Conservation (phyloP, 2,113 vertebrate genomes). For the Callithrix jacchus region DNA sequence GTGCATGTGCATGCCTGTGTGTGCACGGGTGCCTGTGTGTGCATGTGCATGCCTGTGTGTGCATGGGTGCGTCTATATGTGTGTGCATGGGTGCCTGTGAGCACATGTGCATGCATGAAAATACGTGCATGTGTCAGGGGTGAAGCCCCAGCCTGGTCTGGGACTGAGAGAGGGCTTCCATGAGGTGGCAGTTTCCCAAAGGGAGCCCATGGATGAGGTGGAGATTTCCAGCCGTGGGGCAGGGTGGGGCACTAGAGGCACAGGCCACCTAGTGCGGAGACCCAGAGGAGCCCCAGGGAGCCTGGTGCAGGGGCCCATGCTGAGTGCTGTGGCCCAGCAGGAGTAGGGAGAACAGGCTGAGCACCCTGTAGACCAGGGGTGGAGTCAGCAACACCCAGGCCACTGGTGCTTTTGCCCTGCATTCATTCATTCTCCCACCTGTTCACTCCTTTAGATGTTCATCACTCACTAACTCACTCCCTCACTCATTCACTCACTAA, state of each 20-base stretch:
- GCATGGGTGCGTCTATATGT: too few relatives aligned
- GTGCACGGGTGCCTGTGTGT: not conserved
- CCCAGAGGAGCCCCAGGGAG: not conserved
- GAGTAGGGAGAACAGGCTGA: not conserved
- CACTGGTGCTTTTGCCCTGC: rapidly evolving
- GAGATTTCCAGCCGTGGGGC: too few relatives aligned
- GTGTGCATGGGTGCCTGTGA: not conserved
- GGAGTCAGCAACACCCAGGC: too few relatives aligned
- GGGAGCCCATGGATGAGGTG: not conserved
- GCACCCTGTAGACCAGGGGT: too few relatives aligned
- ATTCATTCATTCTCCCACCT: not conserved
- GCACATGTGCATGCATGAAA: too few relatives aligned
- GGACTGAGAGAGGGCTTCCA: too few relatives aligned
- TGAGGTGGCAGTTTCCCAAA: too few relatives aligned
- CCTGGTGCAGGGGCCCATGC: too few relatives aligned
- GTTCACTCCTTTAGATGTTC: too few relatives aligned
- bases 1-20: too few relatives aligned
- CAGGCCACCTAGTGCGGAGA: not conserved
- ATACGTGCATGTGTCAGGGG: too few relatives aligned
- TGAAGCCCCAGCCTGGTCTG: not conserved
- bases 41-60: too few relatives aligned
- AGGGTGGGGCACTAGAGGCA: not conserved
- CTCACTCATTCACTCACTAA: not conserved
- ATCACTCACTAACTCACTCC: rapidly evolving
- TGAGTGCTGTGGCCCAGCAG: not conserved